Evolutionary conservation across 2,797 vertebrate species (phyloP), one percentile per base, ranked within the genome.

Genomic region (Chiloscyllium punctatum): DNA sequence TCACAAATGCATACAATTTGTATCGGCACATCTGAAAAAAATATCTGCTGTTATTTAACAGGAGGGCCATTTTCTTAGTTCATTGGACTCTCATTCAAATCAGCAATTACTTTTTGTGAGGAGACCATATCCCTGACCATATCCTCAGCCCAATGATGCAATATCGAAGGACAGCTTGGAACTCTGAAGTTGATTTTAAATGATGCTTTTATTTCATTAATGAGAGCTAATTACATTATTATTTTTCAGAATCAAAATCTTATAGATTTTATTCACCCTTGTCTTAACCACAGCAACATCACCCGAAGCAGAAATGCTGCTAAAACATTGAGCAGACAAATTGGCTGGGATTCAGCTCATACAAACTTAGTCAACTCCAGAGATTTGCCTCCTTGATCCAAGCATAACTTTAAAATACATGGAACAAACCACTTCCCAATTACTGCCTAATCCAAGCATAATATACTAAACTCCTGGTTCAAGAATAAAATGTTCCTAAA

Each of bases 331-430:
- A 33, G 30, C 87, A 91, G 33, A 66, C 51, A 6, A n/a, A 21
- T 33, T 91, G 88, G 57, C 53, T 91, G 33, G 7, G 48, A 4
- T 16, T 62, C 51, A 33, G 53, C 33, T 66, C 37, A 37, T 66
- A 92, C n/a, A 69, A 37, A 68, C 33, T 37, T 92, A 69, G 62
- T 69, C 90, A 92, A 69, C 90, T 69, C 37, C 90, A 69, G n/a
- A 42, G 62, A 92, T 92, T 7, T 16, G 68, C 16, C n/a, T 68
- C 68, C n/a, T 8, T 42, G 42, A 92, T 69, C 62, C 90, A 92
- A 92, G 90, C 90, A 92, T 42, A 92, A 92, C 62, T 42, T 66
- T 92, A 66, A 51, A 92, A 42, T 92, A 57, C 90, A 92, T 42
- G 62, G 66, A 57, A 23, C 18, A 92, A 68, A n/a, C 66, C 90